Conservation (phyloP, 2,888 invertebrate genomes). For the Megalurothrips usitatus region DNA sequence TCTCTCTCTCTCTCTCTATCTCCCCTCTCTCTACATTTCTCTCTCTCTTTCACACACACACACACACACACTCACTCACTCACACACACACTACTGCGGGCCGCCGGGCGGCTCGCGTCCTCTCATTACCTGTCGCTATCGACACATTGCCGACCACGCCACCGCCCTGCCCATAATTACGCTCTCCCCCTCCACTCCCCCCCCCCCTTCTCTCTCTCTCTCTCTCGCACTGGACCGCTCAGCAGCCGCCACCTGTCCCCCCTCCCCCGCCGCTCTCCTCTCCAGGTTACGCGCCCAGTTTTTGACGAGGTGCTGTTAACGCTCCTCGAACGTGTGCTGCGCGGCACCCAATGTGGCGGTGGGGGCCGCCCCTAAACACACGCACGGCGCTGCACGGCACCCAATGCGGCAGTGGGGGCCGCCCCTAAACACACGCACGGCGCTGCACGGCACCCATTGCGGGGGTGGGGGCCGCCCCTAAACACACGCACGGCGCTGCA, state of each 20-base stretch:
- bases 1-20: too few relatives aligned
- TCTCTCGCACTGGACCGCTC: neutral
- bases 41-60: too few relatives aligned
- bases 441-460: too few relatives aligned
- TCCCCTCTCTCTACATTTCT: too few relatives aligned
- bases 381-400: too few relatives aligned
- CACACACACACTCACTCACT: too few relatives aligned
- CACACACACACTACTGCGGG: too few relatives aligned
- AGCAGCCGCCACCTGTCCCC: neutral
- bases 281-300: neutral
- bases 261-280: neutral
- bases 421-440: too few relatives aligned
- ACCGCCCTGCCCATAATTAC: constrained; percentile 10
- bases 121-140: constrained; percentile 24
- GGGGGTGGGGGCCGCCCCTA: too few relatives aligned
- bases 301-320: constrained; percentile 24
- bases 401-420: too few relatives aligned
- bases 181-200: neutral
- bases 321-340: neutral
- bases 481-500: too few relatives aligned
- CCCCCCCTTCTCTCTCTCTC: constrained; percentile 1
- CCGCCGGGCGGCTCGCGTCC: constrained; percentile 8
- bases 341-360: neutral
- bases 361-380: neutral
- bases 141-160: constrained; percentile 16